Evolutionary conservation across 1,140 invertebrate species (phyloP).

Genomic region (Hyphantria cunea): DNA sequence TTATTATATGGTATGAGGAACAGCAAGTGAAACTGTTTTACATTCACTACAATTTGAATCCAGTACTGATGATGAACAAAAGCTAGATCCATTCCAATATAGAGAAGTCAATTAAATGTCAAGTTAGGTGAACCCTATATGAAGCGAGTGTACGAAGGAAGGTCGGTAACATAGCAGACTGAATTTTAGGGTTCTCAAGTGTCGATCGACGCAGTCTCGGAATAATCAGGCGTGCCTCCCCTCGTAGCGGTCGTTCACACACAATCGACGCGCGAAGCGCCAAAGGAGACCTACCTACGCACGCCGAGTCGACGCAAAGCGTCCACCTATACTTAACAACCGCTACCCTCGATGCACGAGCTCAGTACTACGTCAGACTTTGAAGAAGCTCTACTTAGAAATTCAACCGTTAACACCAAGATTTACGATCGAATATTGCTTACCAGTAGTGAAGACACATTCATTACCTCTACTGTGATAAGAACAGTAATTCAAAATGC

Average conservation of each 20-base stretch:
- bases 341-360: slow-evolving; percentile 49
- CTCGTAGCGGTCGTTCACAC: slow-evolving; percentile 76
- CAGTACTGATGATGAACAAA: too few relatives aligned
- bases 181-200: slow-evolving; percentile 68
- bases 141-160: slow-evolving; percentile 33
- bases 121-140: slow-evolving; percentile 59
- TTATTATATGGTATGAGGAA: slow-evolving; percentile 34
- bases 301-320: slow-evolving; percentile 66
- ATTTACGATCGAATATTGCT: slow-evolving; percentile 13
- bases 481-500: slow-evolving; percentile 47
- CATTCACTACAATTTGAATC: slow-evolving; percentile 6
- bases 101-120: slow-evolving; percentile 49
- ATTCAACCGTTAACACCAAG: slow-evolving; percentile 1
- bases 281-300: slow-evolving; percentile 68
- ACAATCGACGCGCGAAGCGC: slow-evolving; percentile 66
- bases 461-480: slow-evolving; percentile 52
- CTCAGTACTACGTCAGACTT: slow-evolving; percentile 35
- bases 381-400: slow-evolving; percentile 1
- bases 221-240: slow-evolving; percentile 74
- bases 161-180: slow-evolving; percentile 41
- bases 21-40: slow-evolving; percentile 30
- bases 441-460: slow-evolving; percentile 25
- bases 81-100: too few relatives aligned
- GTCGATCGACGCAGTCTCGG: slow-evolving; percentile 63
- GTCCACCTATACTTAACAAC: slow-evolving; percentile 67